phyloP scores from a whole-genome alignment of 2,797 vertebrate species.

The Enteromius treurensis region DNA sequence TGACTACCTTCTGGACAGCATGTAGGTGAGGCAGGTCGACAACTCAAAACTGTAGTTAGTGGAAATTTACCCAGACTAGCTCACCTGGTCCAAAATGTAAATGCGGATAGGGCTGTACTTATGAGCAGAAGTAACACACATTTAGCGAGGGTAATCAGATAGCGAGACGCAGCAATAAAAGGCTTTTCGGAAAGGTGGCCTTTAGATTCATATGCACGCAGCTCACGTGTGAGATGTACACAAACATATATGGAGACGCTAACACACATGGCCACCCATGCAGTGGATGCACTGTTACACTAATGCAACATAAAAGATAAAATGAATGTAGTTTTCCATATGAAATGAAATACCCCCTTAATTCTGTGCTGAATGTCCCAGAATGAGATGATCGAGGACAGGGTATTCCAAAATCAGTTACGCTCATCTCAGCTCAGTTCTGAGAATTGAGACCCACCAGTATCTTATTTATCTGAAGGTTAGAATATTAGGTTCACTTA shows the following conservation, averaged over 20 bases:
- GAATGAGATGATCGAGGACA: not conserved
- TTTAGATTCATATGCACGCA: slow-evolving; percentile 54
- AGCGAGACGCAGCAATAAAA: slow-evolving; percentile 56
- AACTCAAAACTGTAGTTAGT: slow-evolving; percentile 76
- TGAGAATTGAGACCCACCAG: slow-evolving; percentile 11
- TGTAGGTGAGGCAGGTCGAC: slow-evolving; percentile 54
- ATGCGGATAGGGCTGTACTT: slow-evolving; percentile 58
- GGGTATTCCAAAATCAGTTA: not conserved
- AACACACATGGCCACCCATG: not conserved
- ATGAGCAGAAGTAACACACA: slow-evolving; percentile 62
- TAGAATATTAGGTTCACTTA: slow-evolving; percentile 21
- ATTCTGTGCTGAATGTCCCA: not conserved
- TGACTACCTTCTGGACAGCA: not conserved
- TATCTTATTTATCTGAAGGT: slow-evolving; percentile 30
- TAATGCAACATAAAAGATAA: not conserved
- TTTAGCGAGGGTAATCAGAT: slow-evolving; percentile 64
- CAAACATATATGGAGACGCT: slow-evolving; percentile 15
- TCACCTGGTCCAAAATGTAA: slow-evolving; percentile 52
- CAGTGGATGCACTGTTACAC: not conserved
- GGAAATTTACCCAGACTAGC: slow-evolving; percentile 75
- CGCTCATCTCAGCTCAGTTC: not conserved
- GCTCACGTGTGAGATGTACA: slow-evolving; percentile 40
- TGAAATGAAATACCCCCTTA: not conserved
- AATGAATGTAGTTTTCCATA: not conserved
- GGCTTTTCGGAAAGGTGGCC: slow-evolving; percentile 33